Evolutionary conservation across 2,113 vertebrate genomes (phyloP).

Genomic region (Oplegnathus fasciatus): DNA sequence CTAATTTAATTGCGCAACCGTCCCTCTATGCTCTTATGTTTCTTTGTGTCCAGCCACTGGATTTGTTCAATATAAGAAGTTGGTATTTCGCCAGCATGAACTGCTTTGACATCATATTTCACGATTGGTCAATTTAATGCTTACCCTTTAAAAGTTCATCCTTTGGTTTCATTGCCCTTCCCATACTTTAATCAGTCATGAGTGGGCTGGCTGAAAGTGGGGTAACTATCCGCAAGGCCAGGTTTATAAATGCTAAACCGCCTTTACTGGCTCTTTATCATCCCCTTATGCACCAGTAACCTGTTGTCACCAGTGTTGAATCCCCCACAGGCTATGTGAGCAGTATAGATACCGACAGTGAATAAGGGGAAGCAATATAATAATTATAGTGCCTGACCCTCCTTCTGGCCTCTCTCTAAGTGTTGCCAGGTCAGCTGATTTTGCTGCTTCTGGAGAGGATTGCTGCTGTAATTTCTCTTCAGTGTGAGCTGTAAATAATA

Average conservation of each 20-base stretch:
- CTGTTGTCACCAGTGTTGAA: slow-evolving; percentile 76
- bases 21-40: background rate
- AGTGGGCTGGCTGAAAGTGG: slow-evolving; percentile 40
- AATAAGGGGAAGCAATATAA: slow-evolving; percentile 80
- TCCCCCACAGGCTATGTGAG: slow-evolving; percentile 68
- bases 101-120: slow-evolving; percentile 59
- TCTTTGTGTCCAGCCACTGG: background rate
- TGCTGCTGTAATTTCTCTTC: slow-evolving; percentile 76
- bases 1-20: background rate
- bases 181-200: slow-evolving; percentile 41
- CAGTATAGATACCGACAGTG: slow-evolving; percentile 78
- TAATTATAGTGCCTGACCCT: slow-evolving; percentile 80
- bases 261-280: slow-evolving; percentile 67
- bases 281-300: slow-evolving; percentile 70
- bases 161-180: slow-evolving; percentile 49
- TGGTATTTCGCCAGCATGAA: slow-evolving; percentile 39
- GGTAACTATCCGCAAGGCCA: slow-evolving; percentile 28
- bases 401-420: slow-evolving; percentile 67
- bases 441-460: slow-evolving; percentile 66
- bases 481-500: slow-evolving; percentile 82
- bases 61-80: slow-evolving; percentile 3
- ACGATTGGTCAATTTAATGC: slow-evolving; percentile 44
- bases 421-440: slow-evolving; percentile 82
- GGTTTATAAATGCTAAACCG: slow-evolving; percentile 55
- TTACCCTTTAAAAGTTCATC: slow-evolving; percentile 57